Evolutionary conservation across 2,888 invertebrate genomes (phyloP).

Genomic region (Drosophila ezoana): DNA sequence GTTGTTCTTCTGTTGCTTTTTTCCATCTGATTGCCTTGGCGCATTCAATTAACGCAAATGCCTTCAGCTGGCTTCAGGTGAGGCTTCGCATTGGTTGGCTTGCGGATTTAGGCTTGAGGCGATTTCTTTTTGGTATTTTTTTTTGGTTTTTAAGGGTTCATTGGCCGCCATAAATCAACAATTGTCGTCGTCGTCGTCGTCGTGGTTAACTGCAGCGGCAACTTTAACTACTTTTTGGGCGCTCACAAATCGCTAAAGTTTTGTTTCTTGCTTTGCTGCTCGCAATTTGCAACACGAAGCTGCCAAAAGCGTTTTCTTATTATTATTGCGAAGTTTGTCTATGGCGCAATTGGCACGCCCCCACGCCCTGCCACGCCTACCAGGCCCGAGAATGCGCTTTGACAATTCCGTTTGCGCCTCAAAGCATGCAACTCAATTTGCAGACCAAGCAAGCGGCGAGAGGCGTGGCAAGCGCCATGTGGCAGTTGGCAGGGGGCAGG

Average conservation of each 20-base stretch:
- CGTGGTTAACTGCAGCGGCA: conserved; percentile 55
- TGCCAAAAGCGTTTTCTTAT: conserved; percentile 52
- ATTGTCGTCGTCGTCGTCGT: conserved; percentile 45
- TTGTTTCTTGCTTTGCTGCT: conserved; percentile 25
- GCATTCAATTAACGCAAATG: conserved; percentile 44
- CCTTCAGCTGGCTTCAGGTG: conserved; percentile 1
- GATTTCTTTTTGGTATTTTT: too few species aligned
- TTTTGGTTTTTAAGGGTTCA: conserved; percentile 2
- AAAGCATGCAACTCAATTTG: conserved; percentile 54
- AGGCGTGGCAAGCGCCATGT: too few species aligned
- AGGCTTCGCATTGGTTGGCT: neutral
- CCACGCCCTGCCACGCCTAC: neutral
- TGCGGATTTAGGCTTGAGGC: neutral
- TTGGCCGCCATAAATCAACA: conserved; percentile 56
- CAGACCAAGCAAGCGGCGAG: conserved; percentile 27
- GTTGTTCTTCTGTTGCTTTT: neutral
- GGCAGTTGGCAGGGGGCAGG: too few species aligned
- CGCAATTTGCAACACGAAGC: conserved; percentile 76
- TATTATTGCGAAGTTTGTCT: conserved; percentile 59
- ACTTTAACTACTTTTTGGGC: conserved; percentile 66
- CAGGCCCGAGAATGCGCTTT: conserved; percentile 33
- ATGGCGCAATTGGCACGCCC: conserved; percentile 45
- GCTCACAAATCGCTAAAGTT: conserved; percentile 71
- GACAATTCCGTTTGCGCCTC: conserved; percentile 54
- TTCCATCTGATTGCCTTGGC: conserved; percentile 10